Conservation (phyloP, 2,113 vertebrate genomes). For the Myiozetetes cayanensis region DNA sequence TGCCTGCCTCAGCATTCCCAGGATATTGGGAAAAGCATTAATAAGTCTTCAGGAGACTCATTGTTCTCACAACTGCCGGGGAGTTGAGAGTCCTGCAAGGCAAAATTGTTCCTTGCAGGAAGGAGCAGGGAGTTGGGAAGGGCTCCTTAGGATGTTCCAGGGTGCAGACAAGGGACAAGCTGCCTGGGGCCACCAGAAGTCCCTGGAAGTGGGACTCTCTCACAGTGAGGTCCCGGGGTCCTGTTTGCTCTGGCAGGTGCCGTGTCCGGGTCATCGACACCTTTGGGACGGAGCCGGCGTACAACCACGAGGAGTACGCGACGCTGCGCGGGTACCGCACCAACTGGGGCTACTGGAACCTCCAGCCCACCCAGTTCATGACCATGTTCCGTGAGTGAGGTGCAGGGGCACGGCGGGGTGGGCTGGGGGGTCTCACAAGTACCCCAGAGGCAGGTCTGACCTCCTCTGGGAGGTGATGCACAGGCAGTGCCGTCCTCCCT, state of each 20-base stretch:
- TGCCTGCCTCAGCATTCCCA: conserved; percentile 54
- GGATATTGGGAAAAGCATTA: neutral
- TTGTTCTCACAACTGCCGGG: neutral
- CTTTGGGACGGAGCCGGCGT: conserved; percentile 93
- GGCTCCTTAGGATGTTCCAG: neutral
- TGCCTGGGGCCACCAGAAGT: neutral
- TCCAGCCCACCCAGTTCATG: conserved; percentile 94
- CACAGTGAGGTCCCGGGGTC: rapidly evolving
- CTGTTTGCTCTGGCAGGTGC: conserved; percentile 77
- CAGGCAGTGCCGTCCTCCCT: rapidly evolving
- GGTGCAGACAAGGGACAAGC: rapidly evolving
- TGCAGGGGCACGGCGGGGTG: rapidly evolving
- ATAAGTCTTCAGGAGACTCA: neutral
- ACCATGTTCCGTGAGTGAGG: conserved; percentile 95
- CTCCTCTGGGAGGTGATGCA: neutral
- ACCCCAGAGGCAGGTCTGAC: neutral
- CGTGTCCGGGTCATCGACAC: conserved; percentile 95
- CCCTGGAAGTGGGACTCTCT: neutral
- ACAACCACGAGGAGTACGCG: conserved; percentile 97
- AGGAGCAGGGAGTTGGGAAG: neutral
- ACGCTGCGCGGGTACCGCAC: conserved; percentile 91
- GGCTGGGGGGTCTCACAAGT: rapidly evolving
- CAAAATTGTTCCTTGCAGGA: neutral
- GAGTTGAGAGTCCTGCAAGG: neutral
- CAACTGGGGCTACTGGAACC: conserved; percentile 99